phyloP scores from a whole-genome alignment of 2,888 invertebrate species.

The Cheiracanthium punctorium region DNA sequence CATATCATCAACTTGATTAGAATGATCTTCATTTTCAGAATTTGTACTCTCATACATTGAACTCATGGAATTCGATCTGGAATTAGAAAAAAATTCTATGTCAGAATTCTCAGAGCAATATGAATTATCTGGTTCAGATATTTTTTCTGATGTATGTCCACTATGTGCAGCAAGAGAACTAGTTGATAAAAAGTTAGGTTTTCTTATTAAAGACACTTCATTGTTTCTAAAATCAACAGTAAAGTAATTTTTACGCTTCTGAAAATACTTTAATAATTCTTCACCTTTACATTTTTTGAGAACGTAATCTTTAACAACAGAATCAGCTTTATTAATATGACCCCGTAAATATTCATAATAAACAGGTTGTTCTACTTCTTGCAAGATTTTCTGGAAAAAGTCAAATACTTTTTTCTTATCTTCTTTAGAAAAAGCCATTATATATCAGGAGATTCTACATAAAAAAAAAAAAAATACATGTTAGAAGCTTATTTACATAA shows the following conservation, averaged over 20 bases:
- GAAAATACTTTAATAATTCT: background rate
- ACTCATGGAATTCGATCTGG: background rate
- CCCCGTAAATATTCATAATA: background rate
- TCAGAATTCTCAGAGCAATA: too few species aligned
- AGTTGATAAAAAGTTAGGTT: too few species aligned
- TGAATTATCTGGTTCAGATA: too few species aligned
- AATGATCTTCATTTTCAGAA: background rate
- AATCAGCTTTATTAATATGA: background rate
- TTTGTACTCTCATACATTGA: background rate
- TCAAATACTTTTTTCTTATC: slow-evolving; percentile 6
- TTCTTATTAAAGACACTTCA: background rate
- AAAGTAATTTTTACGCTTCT: slow-evolving; percentile 4
- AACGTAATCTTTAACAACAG: background rate
- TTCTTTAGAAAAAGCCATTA: slow-evolving; percentile 5
- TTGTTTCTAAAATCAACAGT: background rate
- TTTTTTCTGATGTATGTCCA: too few species aligned
- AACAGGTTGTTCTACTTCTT: background rate
- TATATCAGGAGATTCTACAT: background rate
- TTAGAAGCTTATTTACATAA: too few species aligned
- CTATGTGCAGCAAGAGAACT: too few species aligned
- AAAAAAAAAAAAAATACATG: background rate
- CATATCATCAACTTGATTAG: background rate
- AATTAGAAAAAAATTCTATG: background rate
- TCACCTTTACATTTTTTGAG: slow-evolving; percentile 6
- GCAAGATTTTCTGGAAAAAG: background rate